These are phyloP conservation scores for Siphlonurus alternatus DNA, from an alignment of 2,888 invertebrate species.

Conservation along the genomic window DNA sequence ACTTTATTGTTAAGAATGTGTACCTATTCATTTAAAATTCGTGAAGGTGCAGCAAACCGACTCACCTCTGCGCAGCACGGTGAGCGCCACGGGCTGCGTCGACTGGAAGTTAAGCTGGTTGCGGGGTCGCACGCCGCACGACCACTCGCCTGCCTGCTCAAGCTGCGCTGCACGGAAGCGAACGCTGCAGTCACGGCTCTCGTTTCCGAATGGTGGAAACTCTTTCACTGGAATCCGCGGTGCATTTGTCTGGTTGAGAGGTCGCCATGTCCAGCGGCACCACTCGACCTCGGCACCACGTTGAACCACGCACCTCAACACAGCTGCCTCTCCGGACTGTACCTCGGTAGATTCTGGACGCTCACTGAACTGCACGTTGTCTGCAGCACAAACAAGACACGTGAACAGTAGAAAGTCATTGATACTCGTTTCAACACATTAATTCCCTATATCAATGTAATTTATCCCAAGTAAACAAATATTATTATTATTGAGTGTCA, in stretches of 20 bases:
- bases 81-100: constrained; percentile 23
- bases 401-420: no score
- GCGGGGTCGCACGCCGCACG: constrained; percentile 23
- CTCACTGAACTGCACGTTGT: neutral
- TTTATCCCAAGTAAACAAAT: no score
- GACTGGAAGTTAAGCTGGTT: constrained; percentile 22
- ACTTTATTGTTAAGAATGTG: no score
- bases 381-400: no score
- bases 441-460: no score
- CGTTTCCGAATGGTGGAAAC: constrained; percentile 25
- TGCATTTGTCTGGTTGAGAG: neutral
- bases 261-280: neutral
- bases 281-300: neutral
- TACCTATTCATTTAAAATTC: no score
- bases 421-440: no score
- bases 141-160: constrained; percentile 26
- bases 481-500: no score
- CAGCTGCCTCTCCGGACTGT: neutral
- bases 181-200: constrained; percentile 26
- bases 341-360: neutral
- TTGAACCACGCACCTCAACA: neutral
- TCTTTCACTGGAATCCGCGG: constrained; percentile 19
- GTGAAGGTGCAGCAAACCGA: no score
- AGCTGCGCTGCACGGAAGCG: constrained; percentile 24
- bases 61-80: constrained; percentile 14